Evolutionary conservation across 2,113 vertebrate species (phyloP).

Genomic region (Nansenia antarctica): DNA sequence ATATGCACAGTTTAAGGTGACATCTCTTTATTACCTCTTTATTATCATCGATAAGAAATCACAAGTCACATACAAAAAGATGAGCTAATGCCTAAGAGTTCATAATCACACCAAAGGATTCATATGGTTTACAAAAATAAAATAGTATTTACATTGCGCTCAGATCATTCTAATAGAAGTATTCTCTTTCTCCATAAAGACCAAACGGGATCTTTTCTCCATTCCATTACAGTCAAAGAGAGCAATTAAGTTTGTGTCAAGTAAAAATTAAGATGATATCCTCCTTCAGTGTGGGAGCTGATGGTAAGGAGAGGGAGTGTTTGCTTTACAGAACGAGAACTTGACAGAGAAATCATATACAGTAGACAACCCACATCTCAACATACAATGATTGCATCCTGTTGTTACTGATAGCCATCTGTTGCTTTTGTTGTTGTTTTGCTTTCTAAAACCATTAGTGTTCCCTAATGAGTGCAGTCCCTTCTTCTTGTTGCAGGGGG

Average conservation of each 20-base stretch:
- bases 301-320: background rate
- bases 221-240: slow-evolving; percentile 1
- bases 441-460: slow-evolving; percentile 12
- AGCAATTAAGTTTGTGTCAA: background rate
- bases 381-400: background rate
- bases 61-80: background rate
- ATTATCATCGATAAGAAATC: background rate
- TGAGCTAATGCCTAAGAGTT: slow-evolving; percentile 8
- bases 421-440: slow-evolving; percentile 1
- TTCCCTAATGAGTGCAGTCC: background rate
- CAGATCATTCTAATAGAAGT: background rate
- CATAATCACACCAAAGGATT: slow-evolving; percentile 14
- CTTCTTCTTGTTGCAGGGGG: slow-evolving; percentile 1
- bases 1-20: too few relatives aligned
- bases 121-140: slow-evolving; percentile 39
- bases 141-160: slow-evolving; percentile 23
- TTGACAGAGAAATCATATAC: background rate
- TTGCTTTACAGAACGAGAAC: background rate
- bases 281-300: too few relatives aligned
- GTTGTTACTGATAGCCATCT: background rate
- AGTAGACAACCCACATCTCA: background rate
- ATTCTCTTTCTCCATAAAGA: background rate
- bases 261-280: background rate
- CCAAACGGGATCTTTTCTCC: background rate
- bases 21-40: background rate